phyloP scores from a whole-genome alignment of 2,113 vertebrate genomes.

The Microcebus lehilahytsara region DNA sequence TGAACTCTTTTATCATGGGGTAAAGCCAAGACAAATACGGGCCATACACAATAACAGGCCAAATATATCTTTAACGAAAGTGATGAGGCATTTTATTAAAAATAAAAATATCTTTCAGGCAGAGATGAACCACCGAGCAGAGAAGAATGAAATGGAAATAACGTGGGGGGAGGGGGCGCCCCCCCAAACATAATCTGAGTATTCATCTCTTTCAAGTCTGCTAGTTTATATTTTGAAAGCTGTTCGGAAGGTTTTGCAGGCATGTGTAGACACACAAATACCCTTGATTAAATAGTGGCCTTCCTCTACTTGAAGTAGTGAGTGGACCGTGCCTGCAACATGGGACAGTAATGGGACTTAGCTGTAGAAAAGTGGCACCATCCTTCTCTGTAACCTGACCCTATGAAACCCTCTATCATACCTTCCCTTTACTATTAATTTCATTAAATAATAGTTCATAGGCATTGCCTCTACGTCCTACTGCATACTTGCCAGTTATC shows the following conservation, averaged over 20 bases:
- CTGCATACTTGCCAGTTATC: not conserved
- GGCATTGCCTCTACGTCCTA: not conserved
- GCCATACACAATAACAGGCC: not conserved
- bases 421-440: not conserved
- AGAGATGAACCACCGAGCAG: not conserved
- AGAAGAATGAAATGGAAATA: not conserved
- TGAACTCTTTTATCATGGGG: not conserved
- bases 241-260: not conserved
- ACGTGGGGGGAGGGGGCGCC: rapidly evolving
- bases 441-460: not conserved
- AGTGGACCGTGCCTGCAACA: not conserved
- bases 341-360: not conserved
- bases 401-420: not conserved
- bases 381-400: not conserved
- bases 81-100: not conserved
- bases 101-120: not conserved
- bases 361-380: not conserved
- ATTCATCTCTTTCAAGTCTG: not conserved
- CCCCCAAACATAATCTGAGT: not conserved
- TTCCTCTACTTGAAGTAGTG: not conserved
- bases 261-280: not conserved
- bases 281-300: not conserved
- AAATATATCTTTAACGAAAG: not conserved
- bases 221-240: not conserved
- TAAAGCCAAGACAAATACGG: not conserved